Evolutionary conservation across 2,888 invertebrate species (phyloP), one percentile per base, ranked within the genome.

Genomic region (Plagiodera versicolora): DNA sequence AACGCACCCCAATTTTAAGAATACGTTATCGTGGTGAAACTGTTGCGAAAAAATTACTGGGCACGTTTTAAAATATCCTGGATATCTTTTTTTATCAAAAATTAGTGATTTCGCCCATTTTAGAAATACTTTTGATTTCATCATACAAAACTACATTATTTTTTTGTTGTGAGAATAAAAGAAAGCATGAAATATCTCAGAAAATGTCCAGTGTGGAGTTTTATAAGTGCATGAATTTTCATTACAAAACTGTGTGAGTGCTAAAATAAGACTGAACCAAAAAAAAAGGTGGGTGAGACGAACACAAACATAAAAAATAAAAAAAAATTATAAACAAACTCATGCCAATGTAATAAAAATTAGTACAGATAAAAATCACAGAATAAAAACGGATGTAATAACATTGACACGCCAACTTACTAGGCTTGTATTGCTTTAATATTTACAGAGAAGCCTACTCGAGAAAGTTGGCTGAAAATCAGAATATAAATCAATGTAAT

Each of bases 241-340:
- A n/a, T n/a, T n/a, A n/a, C n/a, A n/a, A n/a, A n/a, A 24, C 6
- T 24, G 24, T 24, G 59, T 16, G 46, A 28, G 24, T 20, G 14
- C 28, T 11, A 62, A 47, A n/a, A 28, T 19, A 16, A 20, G 17
- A 10, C 16, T 19, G 16, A 57, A 58, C 8, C 19, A 8, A 17
- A 39, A 58, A 32, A 46, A 49, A 47, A 48, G 61, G 47, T 45
- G 52, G 68, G 67, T 63, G 56, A 67, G 65, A 72, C 70, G 46
- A 65, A 54, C 70, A 72, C 72, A 71, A 67, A 70, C 70, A 71
- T 60, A 66, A 58, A 72, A 71, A 71, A 70, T 68, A 69, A 71
- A 69, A 70, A 64, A 55, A 62, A 61, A 39, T 35, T 46, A 53
- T 49, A 53, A 61, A 59, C 56, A 39, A 45, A 18, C 58, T 56